Evolutionary conservation across 2,113 vertebrate species (phyloP), one percentile per base, ranked within the genome.

Genomic region (Scomber colias): DNA sequence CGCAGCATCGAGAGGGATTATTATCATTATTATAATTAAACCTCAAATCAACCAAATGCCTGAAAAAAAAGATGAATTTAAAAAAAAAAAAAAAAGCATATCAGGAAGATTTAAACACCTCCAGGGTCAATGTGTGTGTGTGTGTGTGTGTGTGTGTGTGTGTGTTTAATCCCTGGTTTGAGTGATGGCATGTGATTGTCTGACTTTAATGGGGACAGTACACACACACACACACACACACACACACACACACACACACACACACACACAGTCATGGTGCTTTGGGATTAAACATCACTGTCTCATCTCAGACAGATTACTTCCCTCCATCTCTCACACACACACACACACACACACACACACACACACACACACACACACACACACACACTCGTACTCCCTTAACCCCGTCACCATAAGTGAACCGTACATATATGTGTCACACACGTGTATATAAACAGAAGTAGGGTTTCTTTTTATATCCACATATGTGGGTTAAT

Each of bases 291-390:
- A 87, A 90, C 87, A 83, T 67, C 82, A 59, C 30, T 4, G 75
- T 88, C 84, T 86, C 86, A 66, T 85, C 87, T 77, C 69, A 21
- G n/a, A n/a, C 21, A 81, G 90, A 91, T 90, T 90, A 89, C 9
- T 12, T 19, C 46, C 17, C 30, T 30, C 57, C 16, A 40, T 15
- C 15, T 16, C 31, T 59, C 70, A 27, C 16, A 19, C 61, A 46
- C 57, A 54, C 67, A 71, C 21, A 65, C 44, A 44, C 61, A 75
- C 44, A 56, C 27, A 12, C 14, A 71, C 21, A 65, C 44, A 48
- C 61, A 75, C 44, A 50, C 27, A 12, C 14, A 21, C 21, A 21
- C 21, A 21, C 21, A 71, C 46, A 71, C 27, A 62, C n/a, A 71
- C 21, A 65, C 44, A 48, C 61, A 75, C 44, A 56, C 27, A 12